phyloP scores from a whole-genome alignment of 2,888 invertebrate species.

The Leptopilina myrica region DNA sequence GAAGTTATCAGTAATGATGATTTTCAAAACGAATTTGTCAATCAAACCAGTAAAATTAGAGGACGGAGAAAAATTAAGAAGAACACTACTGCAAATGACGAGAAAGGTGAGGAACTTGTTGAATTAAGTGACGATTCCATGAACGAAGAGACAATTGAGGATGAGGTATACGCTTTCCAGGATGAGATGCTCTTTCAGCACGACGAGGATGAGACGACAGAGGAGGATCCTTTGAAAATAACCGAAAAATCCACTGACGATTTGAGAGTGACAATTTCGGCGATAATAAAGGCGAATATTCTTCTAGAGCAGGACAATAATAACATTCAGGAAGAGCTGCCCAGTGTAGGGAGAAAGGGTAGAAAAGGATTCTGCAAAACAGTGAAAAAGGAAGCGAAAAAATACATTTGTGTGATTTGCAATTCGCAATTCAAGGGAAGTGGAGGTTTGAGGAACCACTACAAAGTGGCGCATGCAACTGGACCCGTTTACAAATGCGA shows the following conservation, averaged over 20 bases:
- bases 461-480: constrained; percentile 71
- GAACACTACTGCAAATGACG: neutral
- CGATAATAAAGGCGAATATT: constrained; percentile 67
- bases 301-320: constrained; percentile 69
- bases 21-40: too few species aligned
- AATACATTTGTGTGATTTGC: constrained; percentile 70
- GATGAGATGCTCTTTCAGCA: constrained; percentile 16
- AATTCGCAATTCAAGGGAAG: constrained; percentile 72
- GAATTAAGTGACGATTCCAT: constrained; percentile 50
- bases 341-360: neutral
- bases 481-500: constrained; percentile 82
- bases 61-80: too few species aligned
- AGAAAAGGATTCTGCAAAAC: constrained; percentile 10
- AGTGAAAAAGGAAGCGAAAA: constrained; percentile 57
- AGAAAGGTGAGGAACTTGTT: constrained; percentile 32
- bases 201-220: too few species aligned
- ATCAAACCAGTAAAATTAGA: too few species aligned
- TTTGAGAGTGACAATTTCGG: constrained; percentile 64
- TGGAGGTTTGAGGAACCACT: constrained; percentile 73
- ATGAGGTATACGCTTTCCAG: constrained; percentile 61
- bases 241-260: constrained; percentile 52
- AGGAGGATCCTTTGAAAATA: too few species aligned
- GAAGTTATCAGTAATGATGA: neutral
- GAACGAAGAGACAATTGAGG: constrained; percentile 51
- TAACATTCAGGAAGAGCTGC: constrained; percentile 57